Evolutionary conservation across 1,140 invertebrate species (phyloP), one percentile per base, ranked within the genome.

Genomic region (Tribolium madens): DNA sequence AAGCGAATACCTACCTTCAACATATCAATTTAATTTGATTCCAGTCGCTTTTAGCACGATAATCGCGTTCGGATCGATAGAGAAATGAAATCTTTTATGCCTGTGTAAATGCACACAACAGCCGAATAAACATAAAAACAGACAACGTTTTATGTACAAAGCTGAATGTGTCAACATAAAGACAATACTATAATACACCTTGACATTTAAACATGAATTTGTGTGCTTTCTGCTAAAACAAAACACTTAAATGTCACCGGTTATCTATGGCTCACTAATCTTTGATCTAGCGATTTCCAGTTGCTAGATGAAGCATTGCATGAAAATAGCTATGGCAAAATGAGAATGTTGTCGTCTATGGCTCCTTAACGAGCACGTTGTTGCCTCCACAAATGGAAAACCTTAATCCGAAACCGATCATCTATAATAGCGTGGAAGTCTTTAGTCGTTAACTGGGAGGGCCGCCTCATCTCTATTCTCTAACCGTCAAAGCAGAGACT

Each of bases 21-120:
- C 57, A 64, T 64, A 64, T 64, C 57, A 64, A 64, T 64, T 64
- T 64, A 64, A 64, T 64, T 64, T 64, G 57, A 64, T 64, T 64
- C 57, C 21, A 14, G 12, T 33, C 26, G 57, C 57, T 33, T 33
- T 64, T 64, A 64, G 21, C 6, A 64, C 57, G 57, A 64, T 64
- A 64, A 64, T 64, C 18, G 57, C 57, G 26, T 10, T 36, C 36
- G 21, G 57, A 64, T 64, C 57, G 57, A 64, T 64, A 12, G 53
- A 33, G 57, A 64, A 31, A 64, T 64, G 31, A 64, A 64, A 31
- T 33, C 57, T 26, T 64, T 64, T 36, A 64, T 42, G 12, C 12
- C 31, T 31, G 21, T 64, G 57, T 64, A 60, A 60, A 60, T 31
- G 53, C 26, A 60, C 12, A 26, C 4, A 60, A 60, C 18, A 52